Evolutionary conservation across 1,140 invertebrate genomes (phyloP), one percentile per base, ranked within the genome.

Genomic region (Lasaia peninsularis): DNA sequence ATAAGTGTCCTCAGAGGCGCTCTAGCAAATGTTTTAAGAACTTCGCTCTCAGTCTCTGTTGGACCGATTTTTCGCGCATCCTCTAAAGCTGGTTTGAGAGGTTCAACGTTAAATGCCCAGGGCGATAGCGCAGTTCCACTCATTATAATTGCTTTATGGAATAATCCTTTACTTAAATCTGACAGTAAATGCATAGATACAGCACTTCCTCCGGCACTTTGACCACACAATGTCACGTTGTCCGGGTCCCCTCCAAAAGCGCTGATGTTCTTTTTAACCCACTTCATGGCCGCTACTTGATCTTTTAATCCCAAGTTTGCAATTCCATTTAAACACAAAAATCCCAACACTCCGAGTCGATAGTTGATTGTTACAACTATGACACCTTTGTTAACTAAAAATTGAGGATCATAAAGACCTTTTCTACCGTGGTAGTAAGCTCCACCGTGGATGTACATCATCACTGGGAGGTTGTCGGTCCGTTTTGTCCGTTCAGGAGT

Each of bases 291-390:
- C 71, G 89, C 69, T 0, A 90, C 80, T 64, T 92, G 90, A 64
- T 92, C 92, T 60, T 92, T 92, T 28, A 92, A 54, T 2, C 91
- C 92, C 11, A 70, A 81, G 60, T 92, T 92, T 24, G 90, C 89
- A 12, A 90, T 91, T 66, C 78, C 85, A 56, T 84, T 80, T 50
- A 91, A 86, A 49, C 92, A 93, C 0, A 94, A 69, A 64, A 93
- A 94, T 31, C 94, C 93, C 56, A 93, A 78, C 40, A 90, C 77
- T 60, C 92, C 93, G 5, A 93, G 69, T 66, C 94, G 86, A 58
- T 92, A 95, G 71, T 94, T 94, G 7, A 94, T 81, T 1, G 92
- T 93, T 2, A 95, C 92, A 1, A 95, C 58, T 14, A 95, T 89
- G 0, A 94, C 87, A 60, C 92, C 91, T 33, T 93, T 89, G 56